Conservation (phyloP, 2,113 vertebrate genomes). For the Oxyura jamaicensis region DNA sequence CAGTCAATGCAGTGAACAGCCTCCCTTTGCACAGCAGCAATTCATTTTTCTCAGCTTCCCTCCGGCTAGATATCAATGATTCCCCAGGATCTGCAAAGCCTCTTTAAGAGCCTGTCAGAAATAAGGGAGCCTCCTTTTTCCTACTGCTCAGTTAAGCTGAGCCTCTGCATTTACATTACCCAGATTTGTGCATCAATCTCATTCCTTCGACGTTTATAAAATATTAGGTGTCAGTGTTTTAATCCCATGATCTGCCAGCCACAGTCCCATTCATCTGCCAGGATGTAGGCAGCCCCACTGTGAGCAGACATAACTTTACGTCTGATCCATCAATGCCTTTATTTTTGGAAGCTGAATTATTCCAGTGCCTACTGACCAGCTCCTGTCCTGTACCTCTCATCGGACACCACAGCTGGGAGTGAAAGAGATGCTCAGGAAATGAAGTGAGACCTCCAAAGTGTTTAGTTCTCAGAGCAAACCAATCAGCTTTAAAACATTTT, state of each 20-base stretch:
- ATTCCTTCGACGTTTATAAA: conserved; percentile 28
- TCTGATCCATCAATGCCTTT: background rate
- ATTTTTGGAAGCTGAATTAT: background rate
- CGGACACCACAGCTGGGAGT: background rate
- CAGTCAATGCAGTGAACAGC: background rate
- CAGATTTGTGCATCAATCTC: conserved; percentile 28
- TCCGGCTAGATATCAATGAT: background rate
- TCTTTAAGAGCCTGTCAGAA: conserved; percentile 30
- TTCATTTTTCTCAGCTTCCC: conserved; percentile 27
- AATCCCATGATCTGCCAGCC: conserved; percentile 43
- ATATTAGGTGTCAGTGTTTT: conserved; percentile 25
- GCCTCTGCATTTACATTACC: conserved; percentile 39
- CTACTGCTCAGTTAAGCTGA: conserved; percentile 33
- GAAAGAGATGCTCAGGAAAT: background rate
- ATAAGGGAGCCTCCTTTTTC: conserved; percentile 12
- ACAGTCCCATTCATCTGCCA: conserved; percentile 33
- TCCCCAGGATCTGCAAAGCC: conserved; percentile 49
- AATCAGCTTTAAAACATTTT: background rate
- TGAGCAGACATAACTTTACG: background rate
- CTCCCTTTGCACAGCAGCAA: background rate
- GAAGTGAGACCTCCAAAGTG: background rate
- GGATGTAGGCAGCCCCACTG: background rate
- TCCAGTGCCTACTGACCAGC: background rate
- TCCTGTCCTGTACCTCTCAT: background rate
- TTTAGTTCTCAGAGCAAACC: background rate